Evolutionary conservation across 2,113 vertebrate species (phyloP), one percentile per base, ranked within the genome.

Genomic region (Mesitornis unicolor): DNA sequence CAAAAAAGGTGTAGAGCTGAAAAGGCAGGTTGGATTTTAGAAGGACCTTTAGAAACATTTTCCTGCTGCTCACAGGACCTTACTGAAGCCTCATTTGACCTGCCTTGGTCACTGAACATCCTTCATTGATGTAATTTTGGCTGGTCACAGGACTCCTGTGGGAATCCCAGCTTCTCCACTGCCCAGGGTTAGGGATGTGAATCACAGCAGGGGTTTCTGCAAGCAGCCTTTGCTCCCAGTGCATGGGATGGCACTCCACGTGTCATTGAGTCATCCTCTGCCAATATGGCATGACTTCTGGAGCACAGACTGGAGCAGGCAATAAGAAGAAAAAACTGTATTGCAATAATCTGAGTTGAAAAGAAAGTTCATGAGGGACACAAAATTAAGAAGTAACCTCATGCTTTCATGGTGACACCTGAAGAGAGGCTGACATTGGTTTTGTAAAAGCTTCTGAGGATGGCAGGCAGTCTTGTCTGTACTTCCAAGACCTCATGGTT

Each of bases 1-100:
- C 73, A 4, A 10, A n/a, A 68, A 91, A 17, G 6, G 12, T 15
- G 2, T 6, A 81, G 35, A 79, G 3, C 7, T 75, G 35, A 74
- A 78, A 82, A 91, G 8, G 35, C 17, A 54, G 51, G 17, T 10
- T 82, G 51, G 11, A n/a, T 40, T 70, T 87, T 15, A 67, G 51
- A 54, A 19, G 5, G 17, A 24, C 3, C 4, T 63, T 81, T 74
- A 35, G 7, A 77, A 81, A 42, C 57, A 70, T 36, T 70, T 69
- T 65, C 17, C 36, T 80, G 4, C 28, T 59, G 14, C 33, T 71
- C 0, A 0, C 33, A 63, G 16, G 26, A 45, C 16, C 21, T 73
- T 42, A 51, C 14, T 53, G 54, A 74, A 64, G 17, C 9, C 43
- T 69, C 59, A 31, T 10, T 38, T 78, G 42, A 38, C 17, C 47